phyloP scores from a whole-genome alignment of 2,797 vertebrate genomes.

The Miichthys miiuy region DNA sequence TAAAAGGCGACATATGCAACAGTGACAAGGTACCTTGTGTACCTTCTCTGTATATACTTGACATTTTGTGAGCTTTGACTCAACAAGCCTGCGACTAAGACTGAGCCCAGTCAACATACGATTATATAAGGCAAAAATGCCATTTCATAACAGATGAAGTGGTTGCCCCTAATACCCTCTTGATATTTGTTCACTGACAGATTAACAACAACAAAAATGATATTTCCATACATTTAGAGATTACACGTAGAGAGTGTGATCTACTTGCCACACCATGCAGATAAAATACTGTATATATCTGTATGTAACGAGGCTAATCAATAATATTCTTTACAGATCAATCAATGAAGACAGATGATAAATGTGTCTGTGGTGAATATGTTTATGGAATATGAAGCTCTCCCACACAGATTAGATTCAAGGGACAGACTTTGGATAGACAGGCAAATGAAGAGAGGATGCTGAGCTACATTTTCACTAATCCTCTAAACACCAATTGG shows the following conservation, averaged over 20 bases:
- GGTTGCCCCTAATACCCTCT: conserved; percentile 52
- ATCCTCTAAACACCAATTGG: conserved; percentile 10
- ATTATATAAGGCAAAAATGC: conserved; percentile 76
- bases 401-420: conserved; percentile 63
- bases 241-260: neutral
- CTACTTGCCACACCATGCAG: neutral
- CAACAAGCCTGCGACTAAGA: conserved; percentile 18
- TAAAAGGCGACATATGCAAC: neutral
- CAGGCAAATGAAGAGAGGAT: conserved; percentile 36
- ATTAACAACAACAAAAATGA: conserved; percentile 35
- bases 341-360: neutral
- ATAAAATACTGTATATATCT: neutral
- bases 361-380: conserved; percentile 13
- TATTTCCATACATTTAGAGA: conserved; percentile 21
- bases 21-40: neutral
- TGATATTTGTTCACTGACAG: conserved; percentile 43
- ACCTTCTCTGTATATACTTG: neutral
- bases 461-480: conserved; percentile 25
- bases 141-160: conserved; percentile 71
- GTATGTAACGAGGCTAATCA: neutral
- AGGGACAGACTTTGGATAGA: conserved; percentile 44
- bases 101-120: conserved; percentile 38
- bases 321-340: neutral
- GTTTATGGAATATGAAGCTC: conserved; percentile 22
- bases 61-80: conserved; percentile 26